These are phyloP conservation scores for Hartigia nigra DNA, from an alignment of 2,888 invertebrate genomes.

Conservation along the genomic window DNA sequence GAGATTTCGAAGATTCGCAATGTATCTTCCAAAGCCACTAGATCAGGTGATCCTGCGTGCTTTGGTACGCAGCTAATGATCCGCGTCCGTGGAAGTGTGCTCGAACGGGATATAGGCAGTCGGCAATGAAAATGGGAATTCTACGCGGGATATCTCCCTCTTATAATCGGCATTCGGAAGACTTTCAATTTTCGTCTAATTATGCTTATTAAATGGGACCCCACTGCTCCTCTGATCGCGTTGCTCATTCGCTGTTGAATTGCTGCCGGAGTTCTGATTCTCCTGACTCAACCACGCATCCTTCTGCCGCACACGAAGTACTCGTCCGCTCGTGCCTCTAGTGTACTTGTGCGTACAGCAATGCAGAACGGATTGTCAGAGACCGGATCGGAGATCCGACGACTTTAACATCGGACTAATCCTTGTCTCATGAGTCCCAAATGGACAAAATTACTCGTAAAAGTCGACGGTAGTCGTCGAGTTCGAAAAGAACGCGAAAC, in stretches of 20 bases:
- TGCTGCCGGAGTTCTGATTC: background rate
- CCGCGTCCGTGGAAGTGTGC: background rate
- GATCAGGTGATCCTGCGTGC: background rate
- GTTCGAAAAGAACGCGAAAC: fast-evolving
- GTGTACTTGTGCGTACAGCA: background rate
- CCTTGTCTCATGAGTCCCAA: background rate
- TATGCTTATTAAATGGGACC: conserved; percentile 51
- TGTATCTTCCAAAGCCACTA: background rate
- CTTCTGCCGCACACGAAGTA: conserved; percentile 10
- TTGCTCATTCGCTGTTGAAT: background rate
- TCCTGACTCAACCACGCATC: background rate
- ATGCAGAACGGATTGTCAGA: background rate
- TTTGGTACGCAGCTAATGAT: background rate
- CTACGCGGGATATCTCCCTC: conserved; percentile 23
- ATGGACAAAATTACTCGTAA: background rate
- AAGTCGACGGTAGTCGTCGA: background rate
- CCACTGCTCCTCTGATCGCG: conserved; percentile 26
- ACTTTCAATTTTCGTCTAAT: conserved; percentile 50
- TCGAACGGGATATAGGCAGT: background rate
- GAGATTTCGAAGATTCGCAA: background rate
- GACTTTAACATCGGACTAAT: background rate
- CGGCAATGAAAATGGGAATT: conserved; percentile 12
- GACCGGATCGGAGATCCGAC: background rate
- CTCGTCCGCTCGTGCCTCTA: background rate
- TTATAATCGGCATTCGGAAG: conserved; percentile 45